phyloP scores from a whole-genome alignment of 92 coral and sea anemone genomes.

The Zoanthus solanderi region DNA sequence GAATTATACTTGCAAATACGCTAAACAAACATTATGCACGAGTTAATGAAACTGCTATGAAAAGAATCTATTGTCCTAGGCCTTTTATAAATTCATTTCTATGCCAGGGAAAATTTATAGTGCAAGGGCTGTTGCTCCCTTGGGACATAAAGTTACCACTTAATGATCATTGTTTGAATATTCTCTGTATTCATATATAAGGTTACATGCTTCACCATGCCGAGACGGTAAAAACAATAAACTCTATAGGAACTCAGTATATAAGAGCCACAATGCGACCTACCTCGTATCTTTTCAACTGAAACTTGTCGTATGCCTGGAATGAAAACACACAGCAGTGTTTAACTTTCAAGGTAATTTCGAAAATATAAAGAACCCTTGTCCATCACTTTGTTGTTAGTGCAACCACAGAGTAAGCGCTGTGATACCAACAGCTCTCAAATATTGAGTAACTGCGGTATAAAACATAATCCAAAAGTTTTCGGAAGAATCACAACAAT shows the following conservation, averaged over 20 bases:
- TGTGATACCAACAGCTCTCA: neutral
- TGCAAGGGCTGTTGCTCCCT: no score
- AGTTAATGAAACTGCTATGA: no score
- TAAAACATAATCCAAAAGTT: neutral
- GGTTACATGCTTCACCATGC: neutral
- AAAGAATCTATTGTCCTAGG: no score
- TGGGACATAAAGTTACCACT: no score
- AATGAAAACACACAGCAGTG: neutral
- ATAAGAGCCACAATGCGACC: constrained; percentile 7
- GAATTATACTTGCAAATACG: no score
- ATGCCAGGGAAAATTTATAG: no score
- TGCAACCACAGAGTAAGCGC: neutral
- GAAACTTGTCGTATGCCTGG: constrained; percentile 92
- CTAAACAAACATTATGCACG: no score
- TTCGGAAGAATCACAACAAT: neutral
- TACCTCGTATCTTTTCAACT: constrained; percentile 87
- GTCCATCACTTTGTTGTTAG: neutral
- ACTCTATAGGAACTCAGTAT: neutral
- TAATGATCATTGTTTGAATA: neutral
- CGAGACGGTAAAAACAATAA: neutral
- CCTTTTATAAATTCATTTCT: no score
- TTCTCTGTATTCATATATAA: neutral
- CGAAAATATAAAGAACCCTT: neutral
- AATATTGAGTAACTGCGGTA: neutral
- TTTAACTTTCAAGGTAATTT: no score